Evolutionary conservation across 2,797 vertebrate species (phyloP).

Genomic region (Myripristis jacobus): DNA sequence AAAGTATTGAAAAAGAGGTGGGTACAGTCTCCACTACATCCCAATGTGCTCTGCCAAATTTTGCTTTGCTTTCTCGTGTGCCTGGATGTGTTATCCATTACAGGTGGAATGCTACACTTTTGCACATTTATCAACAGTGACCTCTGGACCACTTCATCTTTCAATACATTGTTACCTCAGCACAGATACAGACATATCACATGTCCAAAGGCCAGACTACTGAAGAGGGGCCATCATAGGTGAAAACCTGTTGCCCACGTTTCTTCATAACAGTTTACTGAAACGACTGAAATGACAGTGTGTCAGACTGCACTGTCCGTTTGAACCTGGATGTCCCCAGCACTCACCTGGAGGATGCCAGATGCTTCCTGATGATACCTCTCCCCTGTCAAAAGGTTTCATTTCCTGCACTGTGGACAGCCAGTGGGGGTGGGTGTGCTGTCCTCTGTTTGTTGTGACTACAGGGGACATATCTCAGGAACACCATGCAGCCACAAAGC

Average conservation of each 20-base stretch:
- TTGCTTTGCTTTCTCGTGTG: neutral
- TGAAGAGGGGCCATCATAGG: neutral
- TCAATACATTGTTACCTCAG: slow-evolving; percentile 54
- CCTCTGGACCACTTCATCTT: slow-evolving; percentile 69
- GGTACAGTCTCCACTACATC: no score
- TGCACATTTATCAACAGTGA: slow-evolving; percentile 55
- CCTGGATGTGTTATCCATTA: slow-evolving; percentile 15
- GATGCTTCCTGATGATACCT: slow-evolving; percentile 74
- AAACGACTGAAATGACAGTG: no score
- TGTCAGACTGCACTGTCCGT: slow-evolving; percentile 17
- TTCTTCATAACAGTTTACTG: slow-evolving; percentile 6
- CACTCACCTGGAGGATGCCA: slow-evolving; percentile 65
- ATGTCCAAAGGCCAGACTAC: slow-evolving; percentile 50
- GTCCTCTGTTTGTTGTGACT: slow-evolving; percentile 72
- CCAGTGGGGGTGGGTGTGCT: slow-evolving; percentile 23
- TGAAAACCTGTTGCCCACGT: slow-evolving; percentile 10
- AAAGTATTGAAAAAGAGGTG: neutral
- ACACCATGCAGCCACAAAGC: slow-evolving; percentile 46
- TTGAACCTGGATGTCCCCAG: slow-evolving; percentile 47
- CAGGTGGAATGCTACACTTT: neutral
- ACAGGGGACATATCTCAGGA: slow-evolving; percentile 66
- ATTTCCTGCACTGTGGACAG: slow-evolving; percentile 50
- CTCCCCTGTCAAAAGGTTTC: slow-evolving; percentile 25
- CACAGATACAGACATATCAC: slow-evolving; percentile 51
- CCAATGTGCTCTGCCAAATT: neutral